A percentile compares a stretch with the other conserved stretches of the same genome.
Evolutionary conservation across 1,140 invertebrate species (phyloP).

Genomic region (Orchestia grillus): DNA sequence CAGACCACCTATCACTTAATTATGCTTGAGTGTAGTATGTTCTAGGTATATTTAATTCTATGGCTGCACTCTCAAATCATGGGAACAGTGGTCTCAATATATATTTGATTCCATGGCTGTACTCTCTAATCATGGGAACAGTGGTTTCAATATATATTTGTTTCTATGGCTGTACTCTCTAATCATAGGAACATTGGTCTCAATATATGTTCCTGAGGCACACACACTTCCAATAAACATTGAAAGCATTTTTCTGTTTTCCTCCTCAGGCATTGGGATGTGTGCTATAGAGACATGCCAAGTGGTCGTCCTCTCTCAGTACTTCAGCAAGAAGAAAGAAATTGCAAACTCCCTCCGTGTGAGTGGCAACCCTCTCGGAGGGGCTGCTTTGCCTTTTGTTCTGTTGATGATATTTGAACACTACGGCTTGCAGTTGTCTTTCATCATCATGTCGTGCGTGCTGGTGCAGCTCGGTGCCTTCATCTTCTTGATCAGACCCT

Average conservation of each 20-base stretch:
- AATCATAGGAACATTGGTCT: too few relatives aligned
- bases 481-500: slow-evolving; percentile 2
- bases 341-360: background rate
- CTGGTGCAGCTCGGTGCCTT: background rate
- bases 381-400: slow-evolving; percentile 25
- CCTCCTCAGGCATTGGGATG: slow-evolving; percentile 22
- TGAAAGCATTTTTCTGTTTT: background rate
- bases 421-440: background rate
- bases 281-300: slow-evolving; percentile 28
- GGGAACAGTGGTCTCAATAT: too few relatives aligned
- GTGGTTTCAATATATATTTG: too few relatives aligned
- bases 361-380: background rate
- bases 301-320: slow-evolving; percentile 11
- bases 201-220: too few relatives aligned
- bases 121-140: too few relatives aligned
- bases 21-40: too few relatives aligned
- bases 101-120: too few relatives aligned
- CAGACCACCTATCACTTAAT: too few relatives aligned
- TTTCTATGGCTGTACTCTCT: too few relatives aligned
- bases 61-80: too few relatives aligned
- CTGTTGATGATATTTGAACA: background rate
- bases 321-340: background rate
- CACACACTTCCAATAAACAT: too few relatives aligned
- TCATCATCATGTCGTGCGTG: slow-evolving; percentile 11
- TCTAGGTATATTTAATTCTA: too few relatives aligned